A percentile compares a stretch with the other conserved stretches of the same genome.
Conservation (phyloP, 2,113 vertebrate genomes). For the Chaetops frenatus region DNA sequence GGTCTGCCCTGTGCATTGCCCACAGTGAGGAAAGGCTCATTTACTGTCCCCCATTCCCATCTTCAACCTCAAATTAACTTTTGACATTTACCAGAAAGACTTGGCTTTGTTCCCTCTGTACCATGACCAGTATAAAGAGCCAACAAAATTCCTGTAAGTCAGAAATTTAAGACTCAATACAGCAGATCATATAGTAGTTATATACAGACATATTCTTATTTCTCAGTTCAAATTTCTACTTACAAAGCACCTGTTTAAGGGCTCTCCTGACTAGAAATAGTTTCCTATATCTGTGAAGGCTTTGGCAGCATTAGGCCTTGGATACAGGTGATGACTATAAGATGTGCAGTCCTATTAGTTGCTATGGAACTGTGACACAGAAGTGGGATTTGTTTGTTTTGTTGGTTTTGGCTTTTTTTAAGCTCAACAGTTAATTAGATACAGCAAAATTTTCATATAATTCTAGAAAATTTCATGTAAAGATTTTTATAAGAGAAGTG, state of each 20-base stretch:
- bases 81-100: neutral
- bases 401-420: neutral
- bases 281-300: neutral
- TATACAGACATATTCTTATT: neutral
- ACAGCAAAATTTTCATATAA: neutral
- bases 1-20: too few species aligned
- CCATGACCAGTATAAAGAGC: neutral
- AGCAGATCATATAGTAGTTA: neutral
- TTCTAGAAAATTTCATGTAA: neutral
- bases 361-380: neutral
- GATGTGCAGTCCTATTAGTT: neutral
- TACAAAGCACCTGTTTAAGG: neutral
- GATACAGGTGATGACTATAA: neutral
- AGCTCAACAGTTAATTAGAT: neutral
- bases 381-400: neutral
- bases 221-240: neutral
- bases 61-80: neutral
- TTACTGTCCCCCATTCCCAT: too few species aligned
- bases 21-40: neutral
- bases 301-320: neutral
- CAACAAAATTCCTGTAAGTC: neutral
- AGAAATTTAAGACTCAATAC: neutral
- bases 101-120: neutral
- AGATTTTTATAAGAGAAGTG: neutral
- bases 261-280: neutral